Evolutionary conservation across 2,888 invertebrate genomes (phyloP).

Genomic region (Napeogenes sylphis): DNA sequence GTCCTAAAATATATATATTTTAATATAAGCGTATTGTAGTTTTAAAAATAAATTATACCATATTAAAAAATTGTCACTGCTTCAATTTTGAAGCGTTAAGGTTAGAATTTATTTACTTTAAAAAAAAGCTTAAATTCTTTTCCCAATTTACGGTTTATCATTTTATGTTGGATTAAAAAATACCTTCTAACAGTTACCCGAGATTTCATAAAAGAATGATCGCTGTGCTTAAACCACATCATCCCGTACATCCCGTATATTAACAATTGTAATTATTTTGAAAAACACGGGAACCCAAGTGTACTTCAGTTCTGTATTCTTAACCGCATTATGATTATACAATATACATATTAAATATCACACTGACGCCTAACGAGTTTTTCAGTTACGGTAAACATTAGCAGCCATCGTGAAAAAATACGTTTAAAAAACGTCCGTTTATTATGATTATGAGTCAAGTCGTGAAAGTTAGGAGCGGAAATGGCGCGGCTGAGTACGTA

Average conservation of each 20-base stretch:
- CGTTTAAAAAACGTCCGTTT: conserved; percentile 65
- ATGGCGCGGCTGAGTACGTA: conserved; percentile 51
- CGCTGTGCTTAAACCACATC: too few relatives aligned
- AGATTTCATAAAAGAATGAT: too few relatives aligned
- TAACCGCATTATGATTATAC: not conserved
- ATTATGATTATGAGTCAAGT: conserved; percentile 68
- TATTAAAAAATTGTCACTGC: too few relatives aligned
- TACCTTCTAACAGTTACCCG: too few relatives aligned
- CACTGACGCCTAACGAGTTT: conserved; percentile 40
- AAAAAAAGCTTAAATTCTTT: conserved; percentile 29
- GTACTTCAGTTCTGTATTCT: too few relatives aligned
- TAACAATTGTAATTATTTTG: too few relatives aligned
- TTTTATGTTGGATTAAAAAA: not conserved
- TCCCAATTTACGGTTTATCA: not conserved
- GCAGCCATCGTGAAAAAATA: conserved; percentile 53
- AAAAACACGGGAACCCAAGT: too few relatives aligned
- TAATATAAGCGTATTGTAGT: too few relatives aligned
- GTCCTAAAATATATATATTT: conserved; percentile 35
- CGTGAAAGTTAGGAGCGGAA: conserved; percentile 69
- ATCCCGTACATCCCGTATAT: too few relatives aligned
- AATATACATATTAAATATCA: conserved; percentile 9
- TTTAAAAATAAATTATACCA: too few relatives aligned
- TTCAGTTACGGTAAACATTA: conserved; percentile 57
- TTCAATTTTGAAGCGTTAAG: too few relatives aligned
- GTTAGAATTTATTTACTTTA: conserved; percentile 16